Conservation (phyloP, 1,140 invertebrate species). For the Prorops nasuta region DNA sequence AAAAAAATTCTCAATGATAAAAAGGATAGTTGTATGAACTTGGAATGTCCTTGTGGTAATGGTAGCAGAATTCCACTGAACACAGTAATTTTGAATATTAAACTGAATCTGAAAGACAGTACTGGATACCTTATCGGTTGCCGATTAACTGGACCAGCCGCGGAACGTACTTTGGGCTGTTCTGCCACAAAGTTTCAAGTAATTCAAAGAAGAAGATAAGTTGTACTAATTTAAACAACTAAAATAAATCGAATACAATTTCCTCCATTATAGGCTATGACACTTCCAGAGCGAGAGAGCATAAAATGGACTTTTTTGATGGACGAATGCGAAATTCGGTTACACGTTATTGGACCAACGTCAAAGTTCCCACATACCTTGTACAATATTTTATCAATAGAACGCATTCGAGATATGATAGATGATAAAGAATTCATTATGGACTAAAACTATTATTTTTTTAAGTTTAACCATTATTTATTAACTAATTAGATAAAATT, state of each 20-base stretch:
- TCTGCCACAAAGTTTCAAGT: conserved; percentile 40
- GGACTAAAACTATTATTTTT: conserved; percentile 2
- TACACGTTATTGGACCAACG: conserved; percentile 47
- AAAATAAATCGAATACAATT: no score
- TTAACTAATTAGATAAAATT: not conserved
- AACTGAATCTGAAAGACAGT: conserved; percentile 50
- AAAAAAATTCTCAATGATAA: conserved; percentile 33
- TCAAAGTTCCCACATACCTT: conserved; percentile 29
- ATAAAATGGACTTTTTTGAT: conserved; percentile 41
- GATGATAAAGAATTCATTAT: conserved; percentile 13
- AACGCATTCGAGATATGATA: conserved; percentile 3
- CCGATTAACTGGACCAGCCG: conserved; percentile 39
- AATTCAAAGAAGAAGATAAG: conserved; percentile 3
- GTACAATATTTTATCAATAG: conserved; percentile 47
- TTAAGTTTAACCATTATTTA: no score
- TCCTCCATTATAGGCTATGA: conserved; percentile 42
- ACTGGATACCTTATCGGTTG: conserved; percentile 53
- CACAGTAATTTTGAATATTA: conserved; percentile 37
- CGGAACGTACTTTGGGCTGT: conserved; percentile 42
- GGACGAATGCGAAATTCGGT: conserved; percentile 35
- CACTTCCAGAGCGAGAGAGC: conserved; percentile 25
- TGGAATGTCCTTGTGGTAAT: conserved; percentile 52
- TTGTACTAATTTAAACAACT: not conserved
- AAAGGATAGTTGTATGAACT: conserved; percentile 51
- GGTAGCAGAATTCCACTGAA: conserved; percentile 41